These are phyloP conservation scores for Ophiothrix spiculata DNA, from an alignment of 35 echinoderm and acorn worm genomes.

Conservation along the genomic window DNA sequence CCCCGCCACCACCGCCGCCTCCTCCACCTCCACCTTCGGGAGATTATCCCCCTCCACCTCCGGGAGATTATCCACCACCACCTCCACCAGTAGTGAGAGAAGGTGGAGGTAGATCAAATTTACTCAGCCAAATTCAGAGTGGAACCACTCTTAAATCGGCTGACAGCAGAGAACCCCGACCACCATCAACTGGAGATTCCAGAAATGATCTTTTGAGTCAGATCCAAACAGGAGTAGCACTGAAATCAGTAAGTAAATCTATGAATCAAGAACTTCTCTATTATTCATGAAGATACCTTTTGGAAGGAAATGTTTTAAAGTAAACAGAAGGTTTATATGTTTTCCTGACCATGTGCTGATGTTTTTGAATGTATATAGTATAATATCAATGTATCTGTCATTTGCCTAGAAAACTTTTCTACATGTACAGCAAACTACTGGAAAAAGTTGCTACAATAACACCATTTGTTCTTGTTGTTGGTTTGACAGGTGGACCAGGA, in stretches of 20 bases:
- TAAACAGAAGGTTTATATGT: too few species aligned
- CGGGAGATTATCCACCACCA: neutral
- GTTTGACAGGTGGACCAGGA: too few species aligned
- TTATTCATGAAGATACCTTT: too few species aligned
- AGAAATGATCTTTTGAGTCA: neutral
- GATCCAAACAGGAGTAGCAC: neutral
- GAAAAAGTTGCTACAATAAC: too few species aligned
- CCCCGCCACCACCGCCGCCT: constrained; percentile 10
- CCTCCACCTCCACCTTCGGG: neutral
- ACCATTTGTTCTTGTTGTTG: too few species aligned
- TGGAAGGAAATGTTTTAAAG: too few species aligned
- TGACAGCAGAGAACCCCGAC: neutral
- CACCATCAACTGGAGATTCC: neutral
- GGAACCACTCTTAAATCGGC: neutral
- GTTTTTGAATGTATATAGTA: too few species aligned
- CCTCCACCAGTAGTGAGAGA: neutral
- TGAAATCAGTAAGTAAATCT: neutral
- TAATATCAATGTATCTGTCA: too few species aligned
- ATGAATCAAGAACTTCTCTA: too few species aligned
- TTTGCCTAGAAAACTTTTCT: too few species aligned
- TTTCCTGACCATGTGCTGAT: too few species aligned
- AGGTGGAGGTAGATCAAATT: neutral
- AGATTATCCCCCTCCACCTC: neutral
- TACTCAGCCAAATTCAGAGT: neutral
- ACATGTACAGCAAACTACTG: too few species aligned